Conservation (phyloP, 2,113 vertebrate species). For the Calidris pygmaea region DNA sequence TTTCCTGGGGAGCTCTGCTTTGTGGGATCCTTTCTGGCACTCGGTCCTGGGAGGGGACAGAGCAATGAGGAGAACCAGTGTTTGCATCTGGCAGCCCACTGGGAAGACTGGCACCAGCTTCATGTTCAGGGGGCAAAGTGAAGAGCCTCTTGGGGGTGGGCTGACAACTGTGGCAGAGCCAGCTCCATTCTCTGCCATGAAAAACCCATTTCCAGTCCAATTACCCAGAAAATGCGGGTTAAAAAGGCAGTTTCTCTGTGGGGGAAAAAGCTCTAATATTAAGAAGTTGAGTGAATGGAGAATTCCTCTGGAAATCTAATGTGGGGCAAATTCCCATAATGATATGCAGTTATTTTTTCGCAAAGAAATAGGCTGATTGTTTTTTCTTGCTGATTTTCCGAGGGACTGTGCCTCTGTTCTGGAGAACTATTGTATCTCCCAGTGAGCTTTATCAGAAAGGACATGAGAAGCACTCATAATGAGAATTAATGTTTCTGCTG, state of each 20-base stretch:
- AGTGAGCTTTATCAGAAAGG: conserved; percentile 35
- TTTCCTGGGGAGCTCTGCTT: neutral
- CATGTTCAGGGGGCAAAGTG: neutral
- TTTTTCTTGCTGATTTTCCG: neutral
- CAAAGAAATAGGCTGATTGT: conserved; percentile 2
- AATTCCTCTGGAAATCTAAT: conserved; percentile 17
- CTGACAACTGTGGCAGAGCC: neutral
- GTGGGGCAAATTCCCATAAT: conserved; percentile 22
- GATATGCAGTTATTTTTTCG: conserved; percentile 38
- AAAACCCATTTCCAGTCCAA: conserved; percentile 38
- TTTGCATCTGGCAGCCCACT: neutral
- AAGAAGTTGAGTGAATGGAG: conserved; percentile 6
- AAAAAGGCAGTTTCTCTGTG: conserved; percentile 17
- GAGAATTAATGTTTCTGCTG: conserved; percentile 55
- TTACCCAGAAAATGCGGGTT: conserved; percentile 32
- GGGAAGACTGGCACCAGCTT: neutral
- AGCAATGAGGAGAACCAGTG: neutral
- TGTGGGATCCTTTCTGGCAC: neutral
- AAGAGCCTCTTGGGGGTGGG: neutral
- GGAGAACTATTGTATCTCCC: conserved; percentile 36
- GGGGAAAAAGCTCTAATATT: neutral
- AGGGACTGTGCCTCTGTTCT: neutral
- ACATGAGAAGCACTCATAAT: conserved; percentile 42
- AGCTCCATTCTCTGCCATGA: neutral
- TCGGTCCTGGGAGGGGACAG: neutral